phyloP scores from a whole-genome alignment of 1,140 invertebrate species.

The Drosophila auraria region DNA sequence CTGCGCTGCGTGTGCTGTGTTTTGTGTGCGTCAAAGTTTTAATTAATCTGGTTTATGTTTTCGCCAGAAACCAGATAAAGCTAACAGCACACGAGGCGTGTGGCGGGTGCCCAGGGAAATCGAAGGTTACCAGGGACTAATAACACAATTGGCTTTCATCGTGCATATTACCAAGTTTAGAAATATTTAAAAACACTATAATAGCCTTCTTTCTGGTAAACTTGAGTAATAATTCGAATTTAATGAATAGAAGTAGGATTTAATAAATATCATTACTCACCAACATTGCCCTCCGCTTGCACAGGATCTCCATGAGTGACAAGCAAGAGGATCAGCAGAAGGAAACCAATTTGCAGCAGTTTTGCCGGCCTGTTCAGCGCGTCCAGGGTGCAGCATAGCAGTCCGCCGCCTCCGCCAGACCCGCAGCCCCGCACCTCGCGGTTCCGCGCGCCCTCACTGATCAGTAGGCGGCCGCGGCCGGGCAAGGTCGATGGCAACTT shows the following conservation, averaged over 20 bases:
- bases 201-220: neutral
- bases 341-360: slow-evolving; percentile 58
- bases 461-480: slow-evolving; percentile 33
- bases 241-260: too few species aligned
- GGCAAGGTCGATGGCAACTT: slow-evolving; percentile 14
- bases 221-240: neutral
- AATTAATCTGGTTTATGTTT: slow-evolving; percentile 80
- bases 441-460: slow-evolving; percentile 32
- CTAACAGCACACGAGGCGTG: slow-evolving; percentile 38
- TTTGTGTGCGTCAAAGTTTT: slow-evolving; percentile 66
- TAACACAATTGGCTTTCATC: neutral
- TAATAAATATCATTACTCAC: slow-evolving; percentile 49
- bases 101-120: slow-evolving; percentile 2
- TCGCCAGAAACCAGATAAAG: slow-evolving; percentile 48
- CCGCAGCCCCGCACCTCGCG: slow-evolving; percentile 31
- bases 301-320: slow-evolving; percentile 68
- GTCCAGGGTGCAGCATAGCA: slow-evolving; percentile 64
- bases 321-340: slow-evolving; percentile 69
- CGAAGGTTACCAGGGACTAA: neutral
- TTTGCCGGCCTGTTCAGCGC: slow-evolving; percentile 47
- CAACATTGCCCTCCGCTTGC: slow-evolving; percentile 80
- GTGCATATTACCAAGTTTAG: neutral
- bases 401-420: slow-evolving; percentile 34
- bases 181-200: neutral
- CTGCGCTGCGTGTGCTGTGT: slow-evolving; percentile 34